A percentile compares a stretch with the other conserved stretches of the same genome.
Conservation (phyloP, 1,140 invertebrate genomes). For the Drosophila hydei region DNA sequence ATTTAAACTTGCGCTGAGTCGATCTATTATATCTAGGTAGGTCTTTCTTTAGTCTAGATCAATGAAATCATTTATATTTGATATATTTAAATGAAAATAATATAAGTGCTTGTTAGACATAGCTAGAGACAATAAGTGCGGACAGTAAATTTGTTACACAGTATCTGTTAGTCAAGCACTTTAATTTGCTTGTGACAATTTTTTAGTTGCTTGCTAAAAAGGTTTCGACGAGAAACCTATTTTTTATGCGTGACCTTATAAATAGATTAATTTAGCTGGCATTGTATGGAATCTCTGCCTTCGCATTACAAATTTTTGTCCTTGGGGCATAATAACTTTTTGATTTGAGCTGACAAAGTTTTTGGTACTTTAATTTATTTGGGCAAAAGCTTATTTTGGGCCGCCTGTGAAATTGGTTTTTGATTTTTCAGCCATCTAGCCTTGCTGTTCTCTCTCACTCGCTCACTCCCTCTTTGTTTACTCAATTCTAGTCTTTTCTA, state of each 20-base stretch:
- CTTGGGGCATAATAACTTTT: slow-evolving; percentile 74
- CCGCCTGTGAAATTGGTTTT: slow-evolving; percentile 68
- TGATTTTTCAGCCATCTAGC: slow-evolving; percentile 49
- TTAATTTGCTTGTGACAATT: slow-evolving; percentile 15
- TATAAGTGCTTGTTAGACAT: too few relatives aligned
- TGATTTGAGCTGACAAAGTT: slow-evolving; percentile 70
- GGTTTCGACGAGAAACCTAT: slow-evolving; percentile 65
- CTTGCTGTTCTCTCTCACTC: background rate
- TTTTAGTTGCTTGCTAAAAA: slow-evolving; percentile 37
- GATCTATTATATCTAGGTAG: too few relatives aligned
- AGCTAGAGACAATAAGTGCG: too few relatives aligned
- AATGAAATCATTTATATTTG: too few relatives aligned
- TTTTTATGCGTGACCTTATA: slow-evolving; percentile 74
- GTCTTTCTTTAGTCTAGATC: too few relatives aligned
- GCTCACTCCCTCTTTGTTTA: background rate
- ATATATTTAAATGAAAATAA: too few relatives aligned
- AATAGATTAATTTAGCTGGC: slow-evolving; percentile 76
- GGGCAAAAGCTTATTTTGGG: slow-evolving; percentile 46
- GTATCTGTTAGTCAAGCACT: background rate
- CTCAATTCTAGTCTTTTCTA: background rate
- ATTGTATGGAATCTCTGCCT: slow-evolving; percentile 73
- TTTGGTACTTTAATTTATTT: slow-evolving; percentile 63
- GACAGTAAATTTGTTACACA: background rate
- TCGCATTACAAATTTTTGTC: slow-evolving; percentile 54
- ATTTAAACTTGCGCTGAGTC: too few relatives aligned